Evolutionary conservation across 2,113 vertebrate genomes (phyloP).

Genomic region (Antigone vipio): DNA sequence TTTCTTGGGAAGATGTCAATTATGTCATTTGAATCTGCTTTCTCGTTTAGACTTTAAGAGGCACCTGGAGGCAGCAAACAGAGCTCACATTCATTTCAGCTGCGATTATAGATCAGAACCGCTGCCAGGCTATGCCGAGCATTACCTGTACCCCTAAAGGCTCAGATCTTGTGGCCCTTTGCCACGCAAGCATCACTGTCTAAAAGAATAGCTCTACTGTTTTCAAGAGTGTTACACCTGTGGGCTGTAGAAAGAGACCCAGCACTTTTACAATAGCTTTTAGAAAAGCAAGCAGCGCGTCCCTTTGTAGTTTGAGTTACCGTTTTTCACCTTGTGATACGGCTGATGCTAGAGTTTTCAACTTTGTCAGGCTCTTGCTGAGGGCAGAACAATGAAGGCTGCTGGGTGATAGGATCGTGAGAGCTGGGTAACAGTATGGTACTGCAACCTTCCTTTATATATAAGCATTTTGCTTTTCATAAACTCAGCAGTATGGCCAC

Average conservation of each 20-base stretch:
- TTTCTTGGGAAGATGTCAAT: not conserved
- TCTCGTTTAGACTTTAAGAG: not conserved
- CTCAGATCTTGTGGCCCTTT: not conserved
- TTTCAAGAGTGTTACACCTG: not conserved
- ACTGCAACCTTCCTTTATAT: not conserved
- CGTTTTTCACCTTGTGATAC: not conserved
- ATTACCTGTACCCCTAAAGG: not conserved
- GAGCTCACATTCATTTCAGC: not conserved
- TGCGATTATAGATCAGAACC: not conserved
- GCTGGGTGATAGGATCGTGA: not conserved
- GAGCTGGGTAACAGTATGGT: not conserved
- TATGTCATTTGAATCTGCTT: not conserved
- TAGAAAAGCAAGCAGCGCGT: not conserved
- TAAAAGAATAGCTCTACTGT: not conserved
- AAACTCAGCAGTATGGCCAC: not conserved
- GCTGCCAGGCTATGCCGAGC: not conserved
- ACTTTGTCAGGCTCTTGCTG: not conserved
- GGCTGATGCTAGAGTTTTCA: not conserved
- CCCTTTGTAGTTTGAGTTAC: not conserved
- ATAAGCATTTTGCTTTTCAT: not conserved
- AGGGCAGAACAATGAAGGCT: not conserved
- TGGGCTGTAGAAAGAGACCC: not conserved
- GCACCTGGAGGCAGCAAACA: not conserved
- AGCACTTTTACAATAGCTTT: not conserved
- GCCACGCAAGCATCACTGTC: not conserved